Base-by-base conservation (phyloP, 1,140 invertebrate species). In the Bicyclus anynana region DNA sequence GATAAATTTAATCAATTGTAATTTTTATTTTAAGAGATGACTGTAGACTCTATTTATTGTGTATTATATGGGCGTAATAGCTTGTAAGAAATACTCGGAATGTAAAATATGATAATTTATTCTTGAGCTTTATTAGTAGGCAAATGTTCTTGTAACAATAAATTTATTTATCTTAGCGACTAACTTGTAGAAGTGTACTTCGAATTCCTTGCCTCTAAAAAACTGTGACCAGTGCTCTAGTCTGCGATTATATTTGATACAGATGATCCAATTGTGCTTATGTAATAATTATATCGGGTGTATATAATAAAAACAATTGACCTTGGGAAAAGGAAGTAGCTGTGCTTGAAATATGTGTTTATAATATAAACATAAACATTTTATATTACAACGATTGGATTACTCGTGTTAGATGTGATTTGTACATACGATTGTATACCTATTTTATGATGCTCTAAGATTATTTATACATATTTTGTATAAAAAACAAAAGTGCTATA, bases 201-300 rank as follows among this genome's bases (percentile, higher is more conserved):
- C 68, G 68, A 69, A 73, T 64, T 74, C 65, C 75, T 84, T 84
- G 79, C 82, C 82, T 75, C 68, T 70, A 65, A 51, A 49, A 67
- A 72, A 69, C 69, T 84, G 78, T 77, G 73, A 84, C 74, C 76
- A 81, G 70, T 76, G 69, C 66, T 84, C 81, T 84, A 84, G 81
- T 84, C 80, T 72, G 63, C 54, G 62, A 63, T 64, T 63, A 60
- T 40, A 21, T 53, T 60, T 53, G 54, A 35, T 56, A 59, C n/a
- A 20, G 20, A 23, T 62, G 65, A 53, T 72, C 53, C 55, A 48
- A 42, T 65, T 20, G 37, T 59, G 5, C 5, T 26, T 20, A 13
- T 33, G 26, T 18, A 21, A 47, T 14, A 47, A 56, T 59, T 27
- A 14, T 14, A 27, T 23, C 2, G 14, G 14, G 17, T 42, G 14